phyloP scores from a whole-genome alignment of 2,113 vertebrate genomes.

The Pollimyrus isidori region DNA sequence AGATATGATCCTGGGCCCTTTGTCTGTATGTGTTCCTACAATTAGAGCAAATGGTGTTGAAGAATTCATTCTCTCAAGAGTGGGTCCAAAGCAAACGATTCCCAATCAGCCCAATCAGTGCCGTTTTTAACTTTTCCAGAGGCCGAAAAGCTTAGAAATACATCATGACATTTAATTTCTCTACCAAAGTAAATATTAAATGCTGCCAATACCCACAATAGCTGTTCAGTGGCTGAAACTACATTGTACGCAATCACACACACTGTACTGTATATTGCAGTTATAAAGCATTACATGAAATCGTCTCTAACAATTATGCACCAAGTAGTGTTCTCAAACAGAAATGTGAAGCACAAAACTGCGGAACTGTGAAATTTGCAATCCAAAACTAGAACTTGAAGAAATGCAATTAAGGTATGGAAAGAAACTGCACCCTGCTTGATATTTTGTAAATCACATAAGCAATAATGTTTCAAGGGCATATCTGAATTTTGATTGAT shows the following conservation, averaged over 20 bases:
- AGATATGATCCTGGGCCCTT: neutral
- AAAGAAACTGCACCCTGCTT: neutral
- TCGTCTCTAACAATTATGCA: neutral
- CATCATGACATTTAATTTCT: neutral
- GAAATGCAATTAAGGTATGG: neutral
- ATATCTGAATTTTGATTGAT: neutral
- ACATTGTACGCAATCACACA: neutral
- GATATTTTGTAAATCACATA: neutral
- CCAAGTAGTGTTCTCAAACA: neutral
- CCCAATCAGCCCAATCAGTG: slow-evolving; percentile 11
- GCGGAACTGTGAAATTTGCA: neutral
- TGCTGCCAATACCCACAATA: slow-evolving; percentile 9
- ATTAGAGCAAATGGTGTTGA: neutral
- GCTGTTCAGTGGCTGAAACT: neutral
- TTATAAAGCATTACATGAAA: slow-evolving; percentile 6
- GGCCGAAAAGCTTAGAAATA: neutral
- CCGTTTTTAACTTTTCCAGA: slow-evolving; percentile 13
- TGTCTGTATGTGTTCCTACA: neutral
- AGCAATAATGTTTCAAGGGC: neutral
- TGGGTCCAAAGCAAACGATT: slow-evolving; percentile 10
- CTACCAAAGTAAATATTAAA: slow-evolving; percentile 20
- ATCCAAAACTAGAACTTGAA: neutral
- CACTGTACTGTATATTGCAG: neutral
- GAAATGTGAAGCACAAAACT: neutral
- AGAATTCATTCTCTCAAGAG: slow-evolving; percentile 4